These are phyloP conservation scores for Zaprionus ghesquierei DNA, from an alignment of 1,140 invertebrate species.

Conservation along the genomic window DNA sequence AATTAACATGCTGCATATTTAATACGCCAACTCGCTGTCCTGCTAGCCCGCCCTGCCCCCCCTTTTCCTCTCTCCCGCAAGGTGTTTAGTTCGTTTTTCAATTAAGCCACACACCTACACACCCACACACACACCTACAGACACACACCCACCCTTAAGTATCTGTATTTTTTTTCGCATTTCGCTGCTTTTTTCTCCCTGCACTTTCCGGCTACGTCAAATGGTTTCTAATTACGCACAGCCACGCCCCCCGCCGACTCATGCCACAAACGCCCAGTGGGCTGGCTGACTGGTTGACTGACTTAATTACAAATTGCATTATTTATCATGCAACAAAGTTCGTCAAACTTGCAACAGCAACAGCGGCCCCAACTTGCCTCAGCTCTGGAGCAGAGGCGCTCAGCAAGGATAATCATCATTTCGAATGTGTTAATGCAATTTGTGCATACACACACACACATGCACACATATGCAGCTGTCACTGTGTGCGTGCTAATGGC, in stretches of 20 bases:
- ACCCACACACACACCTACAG: too few species aligned
- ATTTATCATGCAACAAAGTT: conserved; percentile 77
- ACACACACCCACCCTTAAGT: conserved; percentile 2
- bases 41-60: neutral
- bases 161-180: conserved; percentile 36
- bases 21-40: conserved; percentile 54
- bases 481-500: conserved; percentile 21
- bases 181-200: conserved; percentile 21
- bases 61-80: neutral
- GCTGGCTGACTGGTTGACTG: conserved; percentile 61
- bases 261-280: conserved; percentile 8
- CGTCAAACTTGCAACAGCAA: conserved; percentile 59
- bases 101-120: conserved; percentile 36
- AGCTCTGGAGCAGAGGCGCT: conserved; percentile 5
- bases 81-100: conserved; percentile 58
- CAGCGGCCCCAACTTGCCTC: conserved; percentile 6
- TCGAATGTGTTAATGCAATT: conserved; percentile 60
- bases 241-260: conserved; percentile 13
- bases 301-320: conserved; percentile 81
- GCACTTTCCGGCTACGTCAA: conserved; percentile 44
- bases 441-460: conserved; percentile 4
- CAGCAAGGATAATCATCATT: conserved; percentile 51
- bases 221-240: conserved; percentile 65
- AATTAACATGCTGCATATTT: conserved; percentile 78
- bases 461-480: neutral